These are phyloP conservation scores for Phyllotis vaccarum DNA, from an alignment of 2,797 vertebrate species.

Conservation along the genomic window DNA sequence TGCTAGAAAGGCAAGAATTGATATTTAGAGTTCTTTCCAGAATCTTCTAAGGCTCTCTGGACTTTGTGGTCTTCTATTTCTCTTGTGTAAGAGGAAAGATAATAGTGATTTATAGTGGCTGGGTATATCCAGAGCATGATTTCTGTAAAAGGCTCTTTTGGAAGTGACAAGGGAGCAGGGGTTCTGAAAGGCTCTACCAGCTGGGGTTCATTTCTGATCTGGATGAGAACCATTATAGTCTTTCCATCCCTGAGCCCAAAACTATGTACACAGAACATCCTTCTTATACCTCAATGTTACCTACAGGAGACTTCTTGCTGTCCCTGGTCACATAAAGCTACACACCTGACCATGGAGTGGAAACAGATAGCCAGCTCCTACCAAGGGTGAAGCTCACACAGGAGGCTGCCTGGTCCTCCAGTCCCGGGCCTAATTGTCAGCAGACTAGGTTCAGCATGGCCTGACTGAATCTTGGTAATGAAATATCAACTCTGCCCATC, in stretches of 20 bases:
- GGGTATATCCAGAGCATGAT: neutral
- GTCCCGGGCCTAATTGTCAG: constrained; percentile 38
- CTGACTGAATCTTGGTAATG: constrained; percentile 48
- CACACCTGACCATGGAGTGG: rapidly evolving
- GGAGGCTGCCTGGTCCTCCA: neutral
- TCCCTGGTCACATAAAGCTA: neutral
- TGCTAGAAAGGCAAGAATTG: neutral
- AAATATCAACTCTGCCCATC: constrained; percentile 50
- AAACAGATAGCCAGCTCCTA: neutral
- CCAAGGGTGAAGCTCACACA: neutral
- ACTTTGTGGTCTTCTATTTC: neutral
- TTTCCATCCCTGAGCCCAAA: neutral
- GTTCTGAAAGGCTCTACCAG: neutral
- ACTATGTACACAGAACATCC: neutral
- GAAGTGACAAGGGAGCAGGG: neutral
- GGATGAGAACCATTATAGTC: neutral
- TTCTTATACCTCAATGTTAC: neutral
- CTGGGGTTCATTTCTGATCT: neutral
- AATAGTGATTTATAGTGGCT: neutral
- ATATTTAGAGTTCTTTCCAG: neutral
- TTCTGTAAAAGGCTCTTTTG: neutral
- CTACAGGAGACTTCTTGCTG: neutral
- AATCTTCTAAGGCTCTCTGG: neutral
- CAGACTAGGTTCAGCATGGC: constrained; percentile 27
- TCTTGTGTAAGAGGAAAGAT: neutral